Evolutionary conservation across 1,140 invertebrate genomes (phyloP), one percentile per base, ranked within the genome.

Genomic region (Drosophila santomea): DNA sequence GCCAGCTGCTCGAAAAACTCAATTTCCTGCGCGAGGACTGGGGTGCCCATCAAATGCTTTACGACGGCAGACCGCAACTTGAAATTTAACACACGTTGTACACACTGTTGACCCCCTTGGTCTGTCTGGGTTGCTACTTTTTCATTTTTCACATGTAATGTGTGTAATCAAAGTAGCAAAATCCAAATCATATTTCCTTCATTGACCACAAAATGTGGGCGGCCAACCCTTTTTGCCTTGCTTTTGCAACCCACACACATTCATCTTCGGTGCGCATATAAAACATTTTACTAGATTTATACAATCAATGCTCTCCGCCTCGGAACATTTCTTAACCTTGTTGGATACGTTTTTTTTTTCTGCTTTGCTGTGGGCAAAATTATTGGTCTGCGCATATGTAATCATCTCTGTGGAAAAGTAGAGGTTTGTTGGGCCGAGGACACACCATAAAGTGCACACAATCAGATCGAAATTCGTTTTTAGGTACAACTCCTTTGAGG

Each of bases 111-210:
- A 80, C 75, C 83, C 75, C 58, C 72, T 62, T 23, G 72, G 55
- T 36, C 62, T 72, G 64, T 71, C 76, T 72, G 73, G 73, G 36
- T 61, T 54, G 82, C 82, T 68, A 88, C 79, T 86, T 86, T 88
- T 86, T 88, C 83, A 88, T 80, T 89, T 88, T 83, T 89, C 84
- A 64, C 84, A 80, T 89, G 84, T 89, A 89, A 89, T 89, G 84
- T 89, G 84, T 89, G 84, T 89, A 89, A 89, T 89, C 84, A 89
- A 89, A 89, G 84, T 89, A 89, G 78, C 84, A 89, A 89, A 89
- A 89, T 89, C 84, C 84, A 89, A 89, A 89, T 89, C 84, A 89
- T 89, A 89, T 89, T 89, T 89, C 84, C 84, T 89, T 84, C 84
- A 89, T 89, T 89, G 84, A 89, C 84, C 84, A 89, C 84, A 89